A percentile compares a stretch with the other conserved stretches of the same genome.
phyloP scores from a whole-genome alignment of 1,140 invertebrate species.

The Nomia melanderi region DNA sequence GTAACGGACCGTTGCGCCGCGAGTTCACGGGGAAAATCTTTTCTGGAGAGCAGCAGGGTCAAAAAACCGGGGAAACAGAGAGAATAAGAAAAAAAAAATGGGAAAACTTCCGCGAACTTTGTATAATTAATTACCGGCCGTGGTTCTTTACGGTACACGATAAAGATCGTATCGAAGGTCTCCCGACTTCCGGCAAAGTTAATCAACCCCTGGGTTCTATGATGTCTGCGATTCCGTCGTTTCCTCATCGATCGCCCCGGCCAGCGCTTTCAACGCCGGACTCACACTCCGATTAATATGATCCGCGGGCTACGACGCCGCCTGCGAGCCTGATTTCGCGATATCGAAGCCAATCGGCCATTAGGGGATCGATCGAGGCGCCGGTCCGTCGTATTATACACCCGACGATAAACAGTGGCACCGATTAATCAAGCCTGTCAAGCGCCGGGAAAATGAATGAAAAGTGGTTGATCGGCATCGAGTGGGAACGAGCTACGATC shows the following conservation, averaged over 20 bases:
- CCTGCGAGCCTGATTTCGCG: constrained; percentile 39
- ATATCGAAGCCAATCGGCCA: constrained; percentile 45
- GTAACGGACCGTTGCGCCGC: constrained; percentile 8
- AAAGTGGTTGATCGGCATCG: constrained; percentile 42
- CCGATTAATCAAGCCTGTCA: constrained; percentile 51
- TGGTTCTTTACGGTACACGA: constrained; percentile 38
- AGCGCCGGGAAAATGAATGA: constrained; percentile 23
- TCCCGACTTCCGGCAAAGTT: constrained; percentile 32
- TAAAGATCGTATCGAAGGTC: constrained; percentile 47
- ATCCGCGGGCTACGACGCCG: constrained; percentile 16
- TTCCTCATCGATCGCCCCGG: constrained; percentile 15
- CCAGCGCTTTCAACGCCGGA: constrained; percentile 10
- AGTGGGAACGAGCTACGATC: not conserved
- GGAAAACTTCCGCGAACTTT: constrained; percentile 38
- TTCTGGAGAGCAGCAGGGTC: not conserved
- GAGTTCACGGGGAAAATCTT: constrained; percentile 19
- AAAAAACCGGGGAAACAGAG: too few species aligned
- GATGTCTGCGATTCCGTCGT: constrained; percentile 32
- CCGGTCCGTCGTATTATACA: constrained; percentile 37
- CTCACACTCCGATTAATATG: constrained; percentile 31
- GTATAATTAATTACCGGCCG: constrained; percentile 45
- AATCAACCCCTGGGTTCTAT: constrained; percentile 28
- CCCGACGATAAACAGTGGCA: constrained; percentile 46
- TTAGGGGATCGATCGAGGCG: constrained; percentile 19
- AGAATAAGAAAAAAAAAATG: constrained; percentile 22